phyloP scores from a whole-genome alignment of 2,797 vertebrate species.

The Tokudaia muenninki region DNA sequence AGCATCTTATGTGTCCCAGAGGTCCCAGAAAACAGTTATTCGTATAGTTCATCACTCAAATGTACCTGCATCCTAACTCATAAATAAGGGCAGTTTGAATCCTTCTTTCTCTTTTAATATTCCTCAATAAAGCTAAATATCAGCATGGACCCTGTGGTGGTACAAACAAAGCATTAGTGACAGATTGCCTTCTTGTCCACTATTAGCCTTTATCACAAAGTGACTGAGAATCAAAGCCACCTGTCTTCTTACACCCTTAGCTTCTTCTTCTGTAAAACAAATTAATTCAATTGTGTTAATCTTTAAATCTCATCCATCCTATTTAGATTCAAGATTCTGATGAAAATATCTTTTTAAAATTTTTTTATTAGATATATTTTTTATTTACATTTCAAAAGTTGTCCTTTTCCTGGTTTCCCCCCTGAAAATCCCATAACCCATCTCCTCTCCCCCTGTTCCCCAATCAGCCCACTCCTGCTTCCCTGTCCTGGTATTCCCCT shows the following conservation, averaged over 20 bases:
- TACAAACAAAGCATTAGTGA: not conserved
- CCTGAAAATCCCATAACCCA: no score
- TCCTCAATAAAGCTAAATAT: conserved; percentile 9
- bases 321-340: not conserved
- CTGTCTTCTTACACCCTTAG: not conserved
- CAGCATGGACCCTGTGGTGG: not conserved
- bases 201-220: not conserved
- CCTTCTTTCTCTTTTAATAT: not conserved
- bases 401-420: no score
- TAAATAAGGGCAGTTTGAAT: conserved; percentile 28
- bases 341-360: not conserved
- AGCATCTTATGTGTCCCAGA: not conserved
- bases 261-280: conserved; percentile 25
- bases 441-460: no score
- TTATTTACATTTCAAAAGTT: no score
- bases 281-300: not conserved
- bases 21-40: not conserved
- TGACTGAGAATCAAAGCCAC: not conserved
- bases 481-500: no score
- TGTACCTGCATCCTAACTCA: not conserved
- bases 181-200: not conserved
- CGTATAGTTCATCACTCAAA: not conserved
- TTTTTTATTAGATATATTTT: no score
- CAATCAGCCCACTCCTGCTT: no score
- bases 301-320: not conserved